Conservation (phyloP, 2,113 vertebrate species). For the Oryzias curvinotus region DNA sequence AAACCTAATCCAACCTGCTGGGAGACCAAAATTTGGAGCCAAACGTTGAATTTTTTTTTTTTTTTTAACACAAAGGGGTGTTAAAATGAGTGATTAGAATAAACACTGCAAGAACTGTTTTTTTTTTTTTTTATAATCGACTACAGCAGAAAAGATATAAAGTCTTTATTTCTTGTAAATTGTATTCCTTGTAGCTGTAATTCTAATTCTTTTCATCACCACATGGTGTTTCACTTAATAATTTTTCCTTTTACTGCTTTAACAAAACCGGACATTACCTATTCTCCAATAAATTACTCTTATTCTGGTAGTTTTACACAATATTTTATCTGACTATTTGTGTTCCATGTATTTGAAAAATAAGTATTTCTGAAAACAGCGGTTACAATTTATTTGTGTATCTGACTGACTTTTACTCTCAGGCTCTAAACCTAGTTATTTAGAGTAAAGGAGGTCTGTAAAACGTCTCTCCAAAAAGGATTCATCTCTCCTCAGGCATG, state of each 20-base stretch:
- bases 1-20: not conserved
- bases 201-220: no score
- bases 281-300: no score
- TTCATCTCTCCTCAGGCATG: conserved; percentile 56
- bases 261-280: no score
- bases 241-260: no score
- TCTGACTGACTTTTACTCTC: conserved; percentile 10
- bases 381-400: conserved; percentile 23
- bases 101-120: not conserved
- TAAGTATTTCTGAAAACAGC: not conserved
- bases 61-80: conserved; percentile 1
- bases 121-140: not conserved
- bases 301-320: no score
- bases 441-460: conserved; percentile 31
- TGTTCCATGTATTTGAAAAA: not conserved
- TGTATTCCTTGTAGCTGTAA: no score
- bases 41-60: not conserved
- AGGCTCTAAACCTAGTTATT: conserved; percentile 42
- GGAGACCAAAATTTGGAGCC: not conserved
- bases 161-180: no score
- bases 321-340: no score
- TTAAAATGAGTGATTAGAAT: not conserved
- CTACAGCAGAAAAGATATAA: not conserved
- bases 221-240: no score
- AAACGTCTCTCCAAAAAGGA: conserved; percentile 49